Evolutionary conservation across 2,113 vertebrate species (phyloP).

Genomic region (Archilochus colubris): DNA sequence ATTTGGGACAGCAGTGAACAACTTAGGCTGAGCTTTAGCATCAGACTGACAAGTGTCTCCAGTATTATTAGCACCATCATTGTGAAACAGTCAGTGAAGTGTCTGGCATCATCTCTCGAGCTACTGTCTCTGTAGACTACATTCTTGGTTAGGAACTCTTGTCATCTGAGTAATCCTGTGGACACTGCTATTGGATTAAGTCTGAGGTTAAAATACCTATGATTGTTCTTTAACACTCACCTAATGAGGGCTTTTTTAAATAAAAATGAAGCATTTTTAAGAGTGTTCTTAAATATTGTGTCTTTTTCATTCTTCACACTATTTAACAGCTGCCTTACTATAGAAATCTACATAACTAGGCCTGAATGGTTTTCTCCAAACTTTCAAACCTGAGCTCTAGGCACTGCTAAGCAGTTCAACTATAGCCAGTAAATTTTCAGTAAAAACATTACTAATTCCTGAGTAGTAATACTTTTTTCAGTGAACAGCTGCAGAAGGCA

Average conservation of each 20-base stretch:
- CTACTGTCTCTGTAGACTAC: background rate
- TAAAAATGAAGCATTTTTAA: slow-evolving; percentile 6
- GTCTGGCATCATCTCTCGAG: background rate
- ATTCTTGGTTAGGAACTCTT: background rate
- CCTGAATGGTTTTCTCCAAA: background rate
- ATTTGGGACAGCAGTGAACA: background rate
- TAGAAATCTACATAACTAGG: background rate
- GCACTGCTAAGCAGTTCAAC: background rate
- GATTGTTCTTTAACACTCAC: background rate
- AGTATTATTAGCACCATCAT: background rate
- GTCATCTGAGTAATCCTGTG: background rate
- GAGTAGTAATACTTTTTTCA: background rate
- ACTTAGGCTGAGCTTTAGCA: background rate
- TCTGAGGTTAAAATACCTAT: background rate
- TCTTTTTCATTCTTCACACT: background rate
- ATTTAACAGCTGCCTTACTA: background rate
- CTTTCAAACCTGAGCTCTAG: background rate
- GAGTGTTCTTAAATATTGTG: background rate
- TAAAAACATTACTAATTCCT: background rate
- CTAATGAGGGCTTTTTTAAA: background rate
- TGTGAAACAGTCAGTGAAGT: background rate
- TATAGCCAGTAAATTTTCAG: background rate
- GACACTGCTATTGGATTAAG: background rate
- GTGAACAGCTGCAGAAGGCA: background rate
- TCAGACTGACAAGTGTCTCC: background rate